These are phyloP conservation scores for Pelochelys cantorii DNA, from an alignment of 2,797 vertebrate species.

Conservation along the genomic window DNA sequence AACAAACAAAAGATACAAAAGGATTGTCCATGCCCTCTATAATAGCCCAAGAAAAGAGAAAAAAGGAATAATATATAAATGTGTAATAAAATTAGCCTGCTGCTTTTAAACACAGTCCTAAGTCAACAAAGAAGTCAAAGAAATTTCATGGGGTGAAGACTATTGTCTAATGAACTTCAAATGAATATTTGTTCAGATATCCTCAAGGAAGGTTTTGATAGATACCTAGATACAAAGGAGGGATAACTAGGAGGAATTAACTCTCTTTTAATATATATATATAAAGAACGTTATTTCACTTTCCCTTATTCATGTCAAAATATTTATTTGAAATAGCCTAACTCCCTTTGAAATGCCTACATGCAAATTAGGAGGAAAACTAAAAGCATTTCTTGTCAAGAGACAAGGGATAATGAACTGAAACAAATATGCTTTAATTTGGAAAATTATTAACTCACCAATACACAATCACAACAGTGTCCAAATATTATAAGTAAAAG, in stretches of 20 bases:
- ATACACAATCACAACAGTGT: not conserved
- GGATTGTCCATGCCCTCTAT: not conserved
- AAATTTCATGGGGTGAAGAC: not conserved
- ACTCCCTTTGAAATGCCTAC: not conserved
- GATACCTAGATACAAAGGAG: not conserved
- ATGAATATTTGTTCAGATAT: not conserved
- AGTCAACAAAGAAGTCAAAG: not conserved
- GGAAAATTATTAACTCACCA: not conserved
- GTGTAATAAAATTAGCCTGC: not conserved
- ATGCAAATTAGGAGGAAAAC: not conserved
- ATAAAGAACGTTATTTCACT: not conserved
- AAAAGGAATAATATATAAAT: not conserved
- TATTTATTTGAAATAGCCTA: not conserved
- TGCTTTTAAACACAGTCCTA: not conserved
- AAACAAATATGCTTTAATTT: not conserved
- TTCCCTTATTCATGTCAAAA: not conserved
- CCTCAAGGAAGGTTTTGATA: not conserved
- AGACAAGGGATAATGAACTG: not conserved
- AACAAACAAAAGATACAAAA: not conserved
- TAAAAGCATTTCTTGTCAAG: not conserved
- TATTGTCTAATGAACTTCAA: not conserved
- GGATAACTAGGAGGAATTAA: not conserved
- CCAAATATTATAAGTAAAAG: not conserved
- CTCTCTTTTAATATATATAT: not conserved
- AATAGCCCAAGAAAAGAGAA: not conserved